Conservation (phyloP, 2,113 vertebrate genomes). For the Ptychochromis oligacanthus region DNA sequence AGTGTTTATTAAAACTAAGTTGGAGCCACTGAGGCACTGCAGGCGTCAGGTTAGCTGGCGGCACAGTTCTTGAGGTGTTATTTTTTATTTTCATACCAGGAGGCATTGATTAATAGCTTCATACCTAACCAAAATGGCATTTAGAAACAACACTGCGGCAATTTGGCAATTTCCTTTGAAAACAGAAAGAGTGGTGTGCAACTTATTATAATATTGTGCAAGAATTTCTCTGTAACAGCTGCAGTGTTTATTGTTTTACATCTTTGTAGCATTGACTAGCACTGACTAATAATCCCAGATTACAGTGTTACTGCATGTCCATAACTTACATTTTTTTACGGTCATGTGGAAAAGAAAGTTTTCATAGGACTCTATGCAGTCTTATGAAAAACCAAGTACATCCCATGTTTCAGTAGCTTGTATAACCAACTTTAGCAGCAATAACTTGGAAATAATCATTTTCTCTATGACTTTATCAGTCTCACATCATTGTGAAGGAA, state of each 20-base stretch:
- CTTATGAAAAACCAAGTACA: neutral
- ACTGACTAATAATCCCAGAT: neutral
- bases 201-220: neutral
- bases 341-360: neutral
- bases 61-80: neutral
- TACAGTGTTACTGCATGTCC: neutral
- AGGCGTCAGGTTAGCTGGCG: neutral
- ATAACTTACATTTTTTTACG: too few species aligned
- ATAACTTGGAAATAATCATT: neutral
- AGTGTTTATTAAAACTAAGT: slow-evolving; percentile 13
- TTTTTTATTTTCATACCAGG: slow-evolving; percentile 34
- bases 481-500: neutral
- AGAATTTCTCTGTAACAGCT: neutral
- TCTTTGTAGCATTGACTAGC: neutral
- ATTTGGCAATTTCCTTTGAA: slow-evolving; percentile 22
- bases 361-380: neutral
- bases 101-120: slow-evolving; percentile 40
- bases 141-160: slow-evolving; percentile 20
- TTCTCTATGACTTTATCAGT: neutral
- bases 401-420: too few species aligned
- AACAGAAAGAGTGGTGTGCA: neutral
- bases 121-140: slow-evolving; percentile 8
- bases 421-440: neutral
- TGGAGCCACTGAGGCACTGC: neutral
- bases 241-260: neutral